These are phyloP conservation scores for Drosophila lowei DNA, from an alignment of 1,140 invertebrate species.

Conservation along the genomic window DNA sequence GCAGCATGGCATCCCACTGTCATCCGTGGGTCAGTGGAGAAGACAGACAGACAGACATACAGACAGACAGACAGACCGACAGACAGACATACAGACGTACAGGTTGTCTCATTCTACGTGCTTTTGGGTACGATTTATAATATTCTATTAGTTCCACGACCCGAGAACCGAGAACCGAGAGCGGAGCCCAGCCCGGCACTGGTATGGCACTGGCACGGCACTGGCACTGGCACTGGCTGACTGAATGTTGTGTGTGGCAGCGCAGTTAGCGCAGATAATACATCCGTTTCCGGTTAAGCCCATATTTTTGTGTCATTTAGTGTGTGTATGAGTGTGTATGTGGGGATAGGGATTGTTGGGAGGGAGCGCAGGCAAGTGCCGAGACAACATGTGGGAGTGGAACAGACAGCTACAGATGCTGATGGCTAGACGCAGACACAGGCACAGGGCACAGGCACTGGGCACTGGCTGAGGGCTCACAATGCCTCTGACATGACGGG, in stretches of 20 bases:
- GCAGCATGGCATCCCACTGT: slow-evolving; percentile 36
- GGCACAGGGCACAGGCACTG: slow-evolving; percentile 1
- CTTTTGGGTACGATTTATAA: slow-evolving; percentile 67
- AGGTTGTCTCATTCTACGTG: slow-evolving; percentile 58
- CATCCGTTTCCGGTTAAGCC: slow-evolving; percentile 83
- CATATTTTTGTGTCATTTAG: slow-evolving; percentile 82
- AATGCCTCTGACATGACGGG: slow-evolving; percentile 61
- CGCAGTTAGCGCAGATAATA: slow-evolving; percentile 83
- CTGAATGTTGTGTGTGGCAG: slow-evolving; percentile 54
- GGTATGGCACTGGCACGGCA: background rate
- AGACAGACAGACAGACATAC: slow-evolving; percentile 11
- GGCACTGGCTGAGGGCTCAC: slow-evolving; percentile 19
- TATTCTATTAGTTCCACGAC: slow-evolving; percentile 82
- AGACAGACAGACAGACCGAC: slow-evolving; percentile 4
- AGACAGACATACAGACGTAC: no score
- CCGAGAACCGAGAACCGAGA: slow-evolving; percentile 36
- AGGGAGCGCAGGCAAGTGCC: slow-evolving; percentile 17
- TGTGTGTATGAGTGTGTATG: slow-evolving; percentile 5
- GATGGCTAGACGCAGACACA: slow-evolving; percentile 51
- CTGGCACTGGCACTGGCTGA: slow-evolving; percentile 16
- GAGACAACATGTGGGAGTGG: slow-evolving; percentile 53
- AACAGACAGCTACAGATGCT: slow-evolving; percentile 76
- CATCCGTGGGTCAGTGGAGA: slow-evolving; percentile 73
- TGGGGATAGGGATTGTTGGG: background rate
- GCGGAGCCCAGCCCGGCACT: slow-evolving; percentile 33